These are phyloP conservation scores for Drosophila borborema DNA, from an alignment of 2,888 invertebrate genomes.

Conservation along the genomic window DNA sequence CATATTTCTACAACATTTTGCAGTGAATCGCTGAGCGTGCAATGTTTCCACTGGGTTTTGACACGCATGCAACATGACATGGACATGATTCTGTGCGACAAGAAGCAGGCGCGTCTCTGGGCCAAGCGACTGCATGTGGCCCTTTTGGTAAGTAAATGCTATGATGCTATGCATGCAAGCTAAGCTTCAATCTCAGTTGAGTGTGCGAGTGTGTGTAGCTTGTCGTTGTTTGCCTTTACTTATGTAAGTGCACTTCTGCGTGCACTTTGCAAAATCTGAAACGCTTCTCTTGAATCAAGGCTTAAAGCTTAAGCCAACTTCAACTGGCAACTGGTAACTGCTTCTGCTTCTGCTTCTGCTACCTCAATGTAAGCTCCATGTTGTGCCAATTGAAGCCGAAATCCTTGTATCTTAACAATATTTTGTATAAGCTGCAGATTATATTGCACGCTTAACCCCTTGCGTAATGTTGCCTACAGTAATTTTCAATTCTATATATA, in stretches of 20 bases:
- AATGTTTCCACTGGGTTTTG: constrained; percentile 95
- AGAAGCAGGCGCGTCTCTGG: constrained; percentile 93
- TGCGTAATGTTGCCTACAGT: background rate
- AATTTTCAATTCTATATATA: background rate
- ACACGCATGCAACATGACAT: constrained; percentile 91
- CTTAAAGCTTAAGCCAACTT: constrained; percentile 48
- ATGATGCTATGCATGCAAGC: constrained; percentile 25
- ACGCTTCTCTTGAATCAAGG: constrained; percentile 55
- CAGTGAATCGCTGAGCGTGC: constrained; percentile 96
- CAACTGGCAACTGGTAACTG: constrained; percentile 17
- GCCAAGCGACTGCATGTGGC: constrained; percentile 94
- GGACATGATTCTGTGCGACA: constrained; percentile 94
- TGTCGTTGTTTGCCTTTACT: constrained; percentile 69
- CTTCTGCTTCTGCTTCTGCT: constrained; percentile 7
- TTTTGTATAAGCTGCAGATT: constrained; percentile 8
- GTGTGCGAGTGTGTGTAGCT: constrained; percentile 2
- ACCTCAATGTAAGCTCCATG: constrained; percentile 19
- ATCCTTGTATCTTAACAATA: constrained; percentile 5
- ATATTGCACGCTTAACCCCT: background rate
- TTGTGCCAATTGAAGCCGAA: constrained; percentile 17
- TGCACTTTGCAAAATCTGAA: constrained; percentile 59
- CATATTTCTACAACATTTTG: constrained; percentile 57
- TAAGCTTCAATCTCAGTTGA: constrained; percentile 35
- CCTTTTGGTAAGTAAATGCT: constrained; percentile 85
- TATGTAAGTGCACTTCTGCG: constrained; percentile 75